These are phyloP conservation scores for Patella depressa DNA, from an alignment of 2,888 invertebrate species.

Conservation along the genomic window DNA sequence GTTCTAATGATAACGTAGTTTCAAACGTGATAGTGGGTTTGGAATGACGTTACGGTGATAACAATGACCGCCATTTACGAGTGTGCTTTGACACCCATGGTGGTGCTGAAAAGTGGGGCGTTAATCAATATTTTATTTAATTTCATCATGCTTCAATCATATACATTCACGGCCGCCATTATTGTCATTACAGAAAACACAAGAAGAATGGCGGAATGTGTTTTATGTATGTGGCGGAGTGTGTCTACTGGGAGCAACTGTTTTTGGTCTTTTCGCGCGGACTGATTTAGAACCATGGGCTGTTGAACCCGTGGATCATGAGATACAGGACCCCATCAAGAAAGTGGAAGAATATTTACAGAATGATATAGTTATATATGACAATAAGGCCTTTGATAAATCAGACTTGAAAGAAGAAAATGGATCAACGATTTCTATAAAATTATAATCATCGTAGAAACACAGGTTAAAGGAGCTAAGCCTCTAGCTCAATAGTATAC, in stretches of 20 bases:
- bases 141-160: no score
- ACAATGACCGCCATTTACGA: no score
- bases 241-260: constrained; percentile 38
- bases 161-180: no score
- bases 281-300: constrained; percentile 39
- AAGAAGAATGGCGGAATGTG: constrained; percentile 53
- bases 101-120: no score
- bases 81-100: no score
- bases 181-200: constrained; percentile 41
- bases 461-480: no score
- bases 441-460: no score
- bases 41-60: no score
- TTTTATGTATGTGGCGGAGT: constrained; percentile 52
- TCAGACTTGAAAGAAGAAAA: not conserved
- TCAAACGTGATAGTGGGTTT: no score
- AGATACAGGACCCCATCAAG: not conserved
- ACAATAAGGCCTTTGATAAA: not conserved
- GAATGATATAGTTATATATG: not conserved
- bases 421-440: not conserved
- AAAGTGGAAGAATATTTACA: not conserved
- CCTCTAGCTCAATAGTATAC: no score
- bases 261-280: constrained; percentile 45
- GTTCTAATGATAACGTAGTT: no score
- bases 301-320: not conserved
- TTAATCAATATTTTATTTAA: no score